Evolutionary conservation across 1,140 invertebrate species (phyloP), one percentile per base, ranked within the genome.

Genomic region (Drosophila prosaltans): DNA sequence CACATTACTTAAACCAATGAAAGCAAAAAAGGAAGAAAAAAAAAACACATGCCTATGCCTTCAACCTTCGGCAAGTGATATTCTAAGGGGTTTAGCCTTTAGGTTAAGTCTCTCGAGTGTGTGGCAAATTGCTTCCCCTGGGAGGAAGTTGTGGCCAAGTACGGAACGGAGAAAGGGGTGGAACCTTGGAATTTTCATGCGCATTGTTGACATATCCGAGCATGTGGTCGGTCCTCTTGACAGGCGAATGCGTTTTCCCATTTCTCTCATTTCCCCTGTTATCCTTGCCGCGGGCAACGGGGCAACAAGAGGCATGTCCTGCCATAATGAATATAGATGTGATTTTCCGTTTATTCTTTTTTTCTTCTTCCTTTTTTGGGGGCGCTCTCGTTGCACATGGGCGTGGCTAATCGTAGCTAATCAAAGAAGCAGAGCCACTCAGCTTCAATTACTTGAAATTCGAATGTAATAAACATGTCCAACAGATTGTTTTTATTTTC

Each of bases 311-410:
- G 8, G 45, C 41, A 62, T 55, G 28, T 45, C 55, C 73, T 74
- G 72, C 83, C 78, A 89, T 91, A 91, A 91, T 91, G 90, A 91
- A 91, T 91, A 91, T 91, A 91, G 84, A 91, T 91, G 81, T 84
- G 79, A 80, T 66, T 80, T 65, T 67, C 16, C 16, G 21, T 24
- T 10, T 51, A 2, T 10, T 51, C 6, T 36, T 36, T 36, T 36
- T 36, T 36, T 36, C 32, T 36, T 36, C 4, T 36, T 36, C 1
- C 1, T 5, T 36, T 36, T 5, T 2, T 21, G 8, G 24, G 45
- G 24, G 21, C 45, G 45, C 45, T 51, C 21, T 10, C 24, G 21
- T 24, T 51, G 77, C 76, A 51, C 65, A 72, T 73, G 88, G 89
- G 90, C 73, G 90, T 91, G 90, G 89, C 77, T 91, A 91, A 91